Evolutionary conservation across 2,113 vertebrate genomes (phyloP).

Genomic region (Chunga burmeisteri): DNA sequence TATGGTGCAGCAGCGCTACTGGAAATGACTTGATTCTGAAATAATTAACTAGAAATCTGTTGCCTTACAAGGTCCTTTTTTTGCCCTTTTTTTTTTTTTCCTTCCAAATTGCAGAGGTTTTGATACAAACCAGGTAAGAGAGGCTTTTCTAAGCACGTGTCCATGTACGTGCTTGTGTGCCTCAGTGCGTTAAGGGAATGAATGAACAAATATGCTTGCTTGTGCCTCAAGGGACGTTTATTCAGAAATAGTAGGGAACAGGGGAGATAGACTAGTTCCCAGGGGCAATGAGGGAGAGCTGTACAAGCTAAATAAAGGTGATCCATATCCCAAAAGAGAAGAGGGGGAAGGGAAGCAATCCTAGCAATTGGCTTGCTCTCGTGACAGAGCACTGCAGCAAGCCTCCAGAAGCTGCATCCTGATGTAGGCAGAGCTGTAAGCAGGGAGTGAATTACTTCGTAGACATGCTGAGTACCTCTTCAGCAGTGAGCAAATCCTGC

Average conservation of each 20-base stretch:
- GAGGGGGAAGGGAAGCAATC: slow-evolving; percentile 26
- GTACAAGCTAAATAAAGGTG: slow-evolving; percentile 59
- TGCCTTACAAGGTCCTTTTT: not conserved
- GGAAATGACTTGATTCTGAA: slow-evolving; percentile 13
- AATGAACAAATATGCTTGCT: slow-evolving; percentile 51
- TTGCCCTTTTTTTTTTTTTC: not conserved
- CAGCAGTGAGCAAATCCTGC: slow-evolving; percentile 4
- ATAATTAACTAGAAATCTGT: not conserved
- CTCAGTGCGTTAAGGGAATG: slow-evolving; percentile 24
- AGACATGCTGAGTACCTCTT: not conserved
- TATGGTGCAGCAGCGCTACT: not conserved
- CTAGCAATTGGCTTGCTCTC: slow-evolving; percentile 11
- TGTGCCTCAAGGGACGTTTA: slow-evolving; percentile 24
- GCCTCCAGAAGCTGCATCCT: slow-evolving; percentile 33
- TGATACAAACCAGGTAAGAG: slow-evolving; percentile 40
- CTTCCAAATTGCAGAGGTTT: not conserved
- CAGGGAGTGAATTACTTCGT: not conserved
- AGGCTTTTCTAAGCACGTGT: slow-evolving; percentile 3
- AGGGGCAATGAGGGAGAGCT: slow-evolving; percentile 18
- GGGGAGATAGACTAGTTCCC: slow-evolving; percentile 38
- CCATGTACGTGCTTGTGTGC: not conserved
- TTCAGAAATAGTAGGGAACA: slow-evolving; percentile 53
- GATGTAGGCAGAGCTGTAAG: slow-evolving; percentile 40
- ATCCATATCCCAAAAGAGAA: slow-evolving; percentile 5
- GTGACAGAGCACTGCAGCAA: slow-evolving; percentile 59